Evolutionary conservation across 2,888 invertebrate genomes (phyloP), one percentile per base, ranked within the genome.

Genomic region (Eupithecia pulchellata): DNA sequence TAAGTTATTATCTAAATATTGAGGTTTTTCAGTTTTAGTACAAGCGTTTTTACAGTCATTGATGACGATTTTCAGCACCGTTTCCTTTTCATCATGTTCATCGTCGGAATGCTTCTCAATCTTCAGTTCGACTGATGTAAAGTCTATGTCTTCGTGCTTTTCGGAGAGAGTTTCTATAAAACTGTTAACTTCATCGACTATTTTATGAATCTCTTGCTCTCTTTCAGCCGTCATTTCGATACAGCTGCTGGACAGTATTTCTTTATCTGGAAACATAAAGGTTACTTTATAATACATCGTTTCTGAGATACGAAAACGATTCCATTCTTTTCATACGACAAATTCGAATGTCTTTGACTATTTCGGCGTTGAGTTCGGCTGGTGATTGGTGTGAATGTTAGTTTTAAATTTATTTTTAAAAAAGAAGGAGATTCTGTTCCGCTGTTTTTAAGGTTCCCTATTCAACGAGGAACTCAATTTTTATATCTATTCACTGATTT

Each of bases 111-210:
- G 69, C 2, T 69, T 58, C 36, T 69, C 69, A 2, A 69, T 34
- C 29, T 20, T 64, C 8, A 69, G 17, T 8, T 64, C 25, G n/a
- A 69, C 29, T 4, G 60, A 20, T 20, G 64, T 52, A 29, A 69
- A 64, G 64, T 69, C 69, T 30, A 64, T 64, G 29, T 69, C 69
- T 60, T 60, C 47, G 17, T 69, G 27, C 36, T 64, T 60, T 14
- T 69, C 47, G 2, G 69, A 1, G n/a, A 69, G n/a, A 6, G 47
- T 25, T 30, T 69, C 17, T 11, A 69, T 64, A 17, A 69, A 69
- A 4, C 4, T 34, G 34, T 58, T 69, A 6, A 69, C 25, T 13
- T 69, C 64, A 32, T 63, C 64, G 17, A 27, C 47, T n/a, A 69
- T 69, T 34, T 69, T 34, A 4, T 60, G 42, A 13, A 69, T 58